Conservation (phyloP, 53 echinoderm and acorn worm genomes). For the Patiria pectinifera region DNA sequence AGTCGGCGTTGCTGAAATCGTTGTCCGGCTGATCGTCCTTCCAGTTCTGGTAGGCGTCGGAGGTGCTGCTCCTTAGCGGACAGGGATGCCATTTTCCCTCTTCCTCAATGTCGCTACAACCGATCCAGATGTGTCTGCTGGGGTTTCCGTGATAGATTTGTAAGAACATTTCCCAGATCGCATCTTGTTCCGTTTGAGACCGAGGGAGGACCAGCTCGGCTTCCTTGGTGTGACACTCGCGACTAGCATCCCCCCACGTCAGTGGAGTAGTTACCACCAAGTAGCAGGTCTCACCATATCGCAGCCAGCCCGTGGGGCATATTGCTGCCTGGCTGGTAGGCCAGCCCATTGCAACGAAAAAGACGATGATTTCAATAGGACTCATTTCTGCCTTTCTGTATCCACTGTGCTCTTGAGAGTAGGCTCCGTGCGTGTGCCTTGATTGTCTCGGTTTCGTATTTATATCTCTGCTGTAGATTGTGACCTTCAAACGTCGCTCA, state of each 20-base stretch:
- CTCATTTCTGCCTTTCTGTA: too few species aligned
- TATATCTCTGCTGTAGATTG: too few species aligned
- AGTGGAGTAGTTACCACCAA: background rate
- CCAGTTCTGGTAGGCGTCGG: conserved; percentile 18
- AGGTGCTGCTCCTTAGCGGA: background rate
- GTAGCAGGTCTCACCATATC: background rate
- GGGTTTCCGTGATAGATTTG: background rate
- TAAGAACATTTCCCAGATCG: background rate
- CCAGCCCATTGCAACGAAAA: too few species aligned
- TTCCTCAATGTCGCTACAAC: conserved; percentile 3
- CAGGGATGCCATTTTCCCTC: conserved; percentile 12
- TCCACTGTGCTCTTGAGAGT: too few species aligned
- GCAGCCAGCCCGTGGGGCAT: background rate
- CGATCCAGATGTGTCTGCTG: background rate
- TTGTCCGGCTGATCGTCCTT: background rate
- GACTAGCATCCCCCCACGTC: background rate
- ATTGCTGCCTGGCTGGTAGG: background rate
- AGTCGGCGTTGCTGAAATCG: background rate
- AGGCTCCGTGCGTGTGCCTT: too few species aligned
- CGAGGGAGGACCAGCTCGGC: background rate
- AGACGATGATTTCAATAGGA: too few species aligned
- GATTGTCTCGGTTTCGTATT: too few species aligned
- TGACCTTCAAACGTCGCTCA: too few species aligned
- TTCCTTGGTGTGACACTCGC: background rate
- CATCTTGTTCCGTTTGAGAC: background rate